Base-by-base conservation (phyloP, 2,888 invertebrate genomes). In the Sesia apiformis region DNA sequence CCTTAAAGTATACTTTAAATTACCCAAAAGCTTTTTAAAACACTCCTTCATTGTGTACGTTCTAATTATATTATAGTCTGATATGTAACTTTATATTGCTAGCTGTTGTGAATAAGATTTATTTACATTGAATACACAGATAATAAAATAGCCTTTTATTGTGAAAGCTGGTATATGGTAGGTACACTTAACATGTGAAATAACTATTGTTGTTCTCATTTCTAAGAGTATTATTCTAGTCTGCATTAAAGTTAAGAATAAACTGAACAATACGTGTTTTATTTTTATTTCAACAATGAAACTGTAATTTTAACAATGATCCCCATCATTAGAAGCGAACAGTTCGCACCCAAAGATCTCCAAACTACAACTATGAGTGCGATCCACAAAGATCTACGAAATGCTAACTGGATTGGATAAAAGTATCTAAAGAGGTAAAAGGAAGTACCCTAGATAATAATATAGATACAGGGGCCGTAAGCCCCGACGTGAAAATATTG, bases 201-300 rank as follows among this genome's bases (percentile, higher is more conserved):
- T 85, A 86, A 86, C 83, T 86, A 86, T 86, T 86, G 88, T 88
- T 89, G 88, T 88, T 89, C 85, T 87, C 84, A 88, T 88, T 89
- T 88, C 85, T 86, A 89, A 88, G 89, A 89, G 89, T 89, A 89
- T 89, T 89, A 89, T 89, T 88, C 89, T 89, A 89, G 89, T 89
- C 89, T 87, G 89, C 88, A 88, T 89, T 89, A 88, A 86, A 85
- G 77, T 88, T 89, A 89, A 89, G 88, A 86, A 87, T 88, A 89
- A 88, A 89, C 77, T 81, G 86, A 87, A 85, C 84, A 85, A 86
- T 82, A 71, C 81, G 66, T 76, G 62, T 39, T 61, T 54, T 60
- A 56, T 69, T 68, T 67, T 23, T 23, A 23, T 23, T 23, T 23
- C 23, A 23, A 23, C 23, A 23, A 23, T 23, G 23, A n/a, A n/a